Conservation (phyloP, 2,888 invertebrate species). For the Tetrapedia diversipes region DNA sequence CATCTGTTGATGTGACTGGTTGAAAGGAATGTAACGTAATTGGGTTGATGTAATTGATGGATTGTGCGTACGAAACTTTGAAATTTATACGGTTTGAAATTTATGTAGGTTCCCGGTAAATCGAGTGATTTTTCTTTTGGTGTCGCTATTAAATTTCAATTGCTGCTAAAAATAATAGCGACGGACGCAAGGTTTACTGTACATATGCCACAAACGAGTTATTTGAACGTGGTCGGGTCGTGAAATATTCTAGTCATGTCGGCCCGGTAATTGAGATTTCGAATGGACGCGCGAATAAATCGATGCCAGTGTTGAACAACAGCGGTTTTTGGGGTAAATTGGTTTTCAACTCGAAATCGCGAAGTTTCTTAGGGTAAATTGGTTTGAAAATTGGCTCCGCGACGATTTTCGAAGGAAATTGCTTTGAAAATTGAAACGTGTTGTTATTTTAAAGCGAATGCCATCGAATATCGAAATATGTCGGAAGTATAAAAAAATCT, state of each 20-base stretch:
- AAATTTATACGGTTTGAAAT: no score
- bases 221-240: neutral
- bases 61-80: no score
- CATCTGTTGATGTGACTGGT: no score
- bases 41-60: no score
- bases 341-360: slow-evolving; percentile 12
- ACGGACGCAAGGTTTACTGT: neutral
- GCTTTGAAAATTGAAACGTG: slow-evolving; percentile 31
- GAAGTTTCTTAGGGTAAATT: slow-evolving; percentile 23
- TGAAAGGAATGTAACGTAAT: no score
- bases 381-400: slow-evolving; percentile 30
- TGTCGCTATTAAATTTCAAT: no score
- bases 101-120: no score
- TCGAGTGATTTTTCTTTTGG: no score
- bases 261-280: slow-evolving; percentile 12
- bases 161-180: no score
- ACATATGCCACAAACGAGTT: neutral
- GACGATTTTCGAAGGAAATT: slow-evolving; percentile 25
- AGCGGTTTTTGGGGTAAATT: slow-evolving; percentile 24
- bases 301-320: slow-evolving; percentile 11
- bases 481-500: neutral
- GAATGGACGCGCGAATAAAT: slow-evolving; percentile 3
- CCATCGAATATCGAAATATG: neutral
- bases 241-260: neutral
- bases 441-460: slow-evolving; percentile 2